Percentiles rank a stretch among this genome's conserved stretches.
These are phyloP conservation scores for Parambassis ranga DNA, from an alignment of 2,797 vertebrate genomes.

Conservation along the genomic window DNA sequence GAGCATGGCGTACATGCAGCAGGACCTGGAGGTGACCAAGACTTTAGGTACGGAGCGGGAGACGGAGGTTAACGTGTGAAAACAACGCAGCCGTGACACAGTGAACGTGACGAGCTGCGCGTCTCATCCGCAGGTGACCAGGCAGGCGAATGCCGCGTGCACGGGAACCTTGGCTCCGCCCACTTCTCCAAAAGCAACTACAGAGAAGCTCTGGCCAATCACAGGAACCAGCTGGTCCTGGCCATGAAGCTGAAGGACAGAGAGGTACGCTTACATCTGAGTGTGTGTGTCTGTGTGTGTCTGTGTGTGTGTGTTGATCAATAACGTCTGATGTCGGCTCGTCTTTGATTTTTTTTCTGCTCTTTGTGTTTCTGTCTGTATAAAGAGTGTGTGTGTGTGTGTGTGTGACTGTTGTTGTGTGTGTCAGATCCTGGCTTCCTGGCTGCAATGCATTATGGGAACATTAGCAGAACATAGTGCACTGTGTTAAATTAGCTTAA, in stretches of 20 bases:
- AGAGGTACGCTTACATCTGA: slow-evolving; percentile 71
- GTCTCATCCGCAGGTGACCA: slow-evolving; percentile 86
- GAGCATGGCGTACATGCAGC: slow-evolving; percentile 95
- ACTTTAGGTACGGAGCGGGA: slow-evolving; percentile 64
- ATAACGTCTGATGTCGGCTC: neutral
- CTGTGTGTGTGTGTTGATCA: neutral
- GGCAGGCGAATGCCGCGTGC: slow-evolving; percentile 93
- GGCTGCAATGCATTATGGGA: too few relatives aligned
- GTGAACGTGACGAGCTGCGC: neutral
- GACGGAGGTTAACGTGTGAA: rapidly evolving
- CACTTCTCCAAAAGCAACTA: slow-evolving; percentile 97
- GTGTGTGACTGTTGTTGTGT: too few relatives aligned
- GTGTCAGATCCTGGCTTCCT: too few relatives aligned
- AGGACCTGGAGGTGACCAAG: slow-evolving; percentile 97
- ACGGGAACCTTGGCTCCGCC: slow-evolving; percentile 96
- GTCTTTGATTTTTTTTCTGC: neutral
- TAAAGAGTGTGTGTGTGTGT: too few relatives aligned
- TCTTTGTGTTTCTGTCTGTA: too few relatives aligned
- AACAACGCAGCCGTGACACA: neutral
- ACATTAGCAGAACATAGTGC: too few relatives aligned
- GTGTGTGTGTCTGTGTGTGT: neutral
- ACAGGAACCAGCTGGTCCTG: slow-evolving; percentile 94
- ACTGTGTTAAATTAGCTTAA: too few relatives aligned
- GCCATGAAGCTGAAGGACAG: slow-evolving; percentile 99
- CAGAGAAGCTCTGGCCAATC: slow-evolving; percentile 93